Percentiles rank a stretch among this genome's conserved stretches.
Evolutionary conservation across 2,888 invertebrate species (phyloP).

Genomic region (Ochropleura leucogaster): DNA sequence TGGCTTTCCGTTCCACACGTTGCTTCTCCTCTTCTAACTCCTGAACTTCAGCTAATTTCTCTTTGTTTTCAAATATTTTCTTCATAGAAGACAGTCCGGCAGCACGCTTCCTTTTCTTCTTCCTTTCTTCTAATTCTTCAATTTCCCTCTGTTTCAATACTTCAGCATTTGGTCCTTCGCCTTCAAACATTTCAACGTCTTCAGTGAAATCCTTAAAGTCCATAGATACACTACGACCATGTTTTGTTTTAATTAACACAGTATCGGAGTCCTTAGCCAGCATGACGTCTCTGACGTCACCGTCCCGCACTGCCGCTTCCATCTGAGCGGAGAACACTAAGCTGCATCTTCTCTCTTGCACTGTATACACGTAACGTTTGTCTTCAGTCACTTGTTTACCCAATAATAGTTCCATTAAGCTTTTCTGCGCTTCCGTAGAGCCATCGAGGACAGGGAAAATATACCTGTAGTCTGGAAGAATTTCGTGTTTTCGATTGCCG

Average conservation of each 20-base stretch:
- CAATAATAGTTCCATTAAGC: conserved; percentile 91
- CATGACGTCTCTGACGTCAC: conserved; percentile 94
- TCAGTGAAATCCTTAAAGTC: conserved; percentile 91
- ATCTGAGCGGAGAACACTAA: conserved; percentile 94
- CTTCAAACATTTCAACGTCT: conserved; percentile 92
- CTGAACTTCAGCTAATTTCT: conserved; percentile 92
- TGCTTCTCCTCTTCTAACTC: conserved; percentile 90
- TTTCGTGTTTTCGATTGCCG: conserved; percentile 92
- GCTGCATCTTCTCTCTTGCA: conserved; percentile 93
- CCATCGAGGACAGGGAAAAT: conserved; percentile 94
- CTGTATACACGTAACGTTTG: conserved; percentile 93
- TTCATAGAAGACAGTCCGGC: conserved; percentile 92
- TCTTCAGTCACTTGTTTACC: conserved; percentile 90
- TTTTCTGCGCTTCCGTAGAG: conserved; percentile 92
- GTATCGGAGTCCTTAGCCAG: conserved; percentile 94
- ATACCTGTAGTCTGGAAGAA: conserved; percentile 93
- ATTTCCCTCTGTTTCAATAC: conserved; percentile 91
- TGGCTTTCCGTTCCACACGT: conserved; percentile 81
- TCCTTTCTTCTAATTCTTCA: conserved; percentile 89
- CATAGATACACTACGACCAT: conserved; percentile 94
- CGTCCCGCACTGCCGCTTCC: conserved; percentile 94
- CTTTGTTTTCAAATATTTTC: conserved; percentile 95
- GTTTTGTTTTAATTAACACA: conserved; percentile 93
- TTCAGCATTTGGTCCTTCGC: conserved; percentile 93
- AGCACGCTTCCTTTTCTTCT: conserved; percentile 91